These are phyloP conservation scores for Sceloporus tristichus DNA, from an alignment of 2,113 vertebrate genomes.

Conservation along the genomic window DNA sequence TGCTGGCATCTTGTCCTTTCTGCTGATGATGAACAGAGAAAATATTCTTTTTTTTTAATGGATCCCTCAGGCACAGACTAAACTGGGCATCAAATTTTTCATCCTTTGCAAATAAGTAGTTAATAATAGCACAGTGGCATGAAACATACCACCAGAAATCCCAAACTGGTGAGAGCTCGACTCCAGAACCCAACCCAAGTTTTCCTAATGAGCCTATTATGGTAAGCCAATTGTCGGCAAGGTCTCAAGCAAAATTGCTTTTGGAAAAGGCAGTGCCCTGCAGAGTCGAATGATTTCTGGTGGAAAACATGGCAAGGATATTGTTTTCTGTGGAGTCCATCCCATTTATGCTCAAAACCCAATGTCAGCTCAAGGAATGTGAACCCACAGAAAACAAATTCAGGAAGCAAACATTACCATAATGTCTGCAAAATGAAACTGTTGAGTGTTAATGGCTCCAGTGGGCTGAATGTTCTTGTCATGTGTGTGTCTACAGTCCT, in stretches of 20 bases:
- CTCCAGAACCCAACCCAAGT: slow-evolving; percentile 24
- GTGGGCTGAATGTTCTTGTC: neutral
- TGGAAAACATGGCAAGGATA: slow-evolving; percentile 32
- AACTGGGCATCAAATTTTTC: slow-evolving; percentile 54
- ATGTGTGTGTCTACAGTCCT: neutral
- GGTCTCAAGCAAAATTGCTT: slow-evolving; percentile 11
- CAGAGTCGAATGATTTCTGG: slow-evolving; percentile 31
- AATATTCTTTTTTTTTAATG: slow-evolving; percentile 50
- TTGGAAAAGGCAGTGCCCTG: neutral
- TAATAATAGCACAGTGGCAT: slow-evolving; percentile 40
- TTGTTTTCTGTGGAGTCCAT: slow-evolving; percentile 27
- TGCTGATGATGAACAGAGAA: neutral
- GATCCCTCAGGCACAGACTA: slow-evolving; percentile 46
- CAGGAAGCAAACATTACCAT: slow-evolving; percentile 24
- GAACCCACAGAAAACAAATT: slow-evolving; percentile 19
- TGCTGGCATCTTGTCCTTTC: neutral
- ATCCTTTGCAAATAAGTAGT: slow-evolving; percentile 55
- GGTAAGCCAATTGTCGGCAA: slow-evolving; percentile 31
- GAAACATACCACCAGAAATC: slow-evolving; percentile 36
- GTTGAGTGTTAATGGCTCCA: slow-evolving; percentile 1
- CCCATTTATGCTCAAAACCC: slow-evolving; percentile 27
- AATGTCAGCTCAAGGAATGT: slow-evolving; percentile 28
- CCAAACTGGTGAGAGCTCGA: slow-evolving; percentile 38
- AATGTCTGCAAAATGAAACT: neutral
- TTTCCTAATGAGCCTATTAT: neutral